A percentile compares a stretch with the other conserved stretches of the same genome.
These are phyloP conservation scores for Thamnophis elegans DNA, from an alignment of 2,797 vertebrate species.

Conservation along the genomic window DNA sequence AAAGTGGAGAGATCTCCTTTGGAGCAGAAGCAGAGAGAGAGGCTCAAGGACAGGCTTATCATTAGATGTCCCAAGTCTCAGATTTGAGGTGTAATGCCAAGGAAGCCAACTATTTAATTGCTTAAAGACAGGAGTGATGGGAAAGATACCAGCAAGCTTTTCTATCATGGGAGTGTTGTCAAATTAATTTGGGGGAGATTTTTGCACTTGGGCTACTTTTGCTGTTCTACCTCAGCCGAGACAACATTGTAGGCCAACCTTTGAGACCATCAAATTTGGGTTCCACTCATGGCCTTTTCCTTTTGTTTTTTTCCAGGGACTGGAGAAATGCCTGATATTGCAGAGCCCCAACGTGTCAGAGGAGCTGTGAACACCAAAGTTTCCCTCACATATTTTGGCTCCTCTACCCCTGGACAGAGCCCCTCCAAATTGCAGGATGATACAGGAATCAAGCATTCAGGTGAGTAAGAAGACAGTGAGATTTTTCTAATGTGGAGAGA, in stretches of 20 bases:
- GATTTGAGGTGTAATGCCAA: not conserved
- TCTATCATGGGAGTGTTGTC: not conserved
- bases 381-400: slow-evolving; percentile 44
- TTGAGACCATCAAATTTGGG: no score
- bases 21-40: not conserved
- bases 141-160: not conserved
- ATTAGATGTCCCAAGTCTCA: not conserved
- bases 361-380: slow-evolving; percentile 57
- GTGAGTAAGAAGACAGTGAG: slow-evolving; percentile 27
- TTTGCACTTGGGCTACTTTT: not conserved
- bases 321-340: slow-evolving; percentile 49
- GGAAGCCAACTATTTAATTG: not conserved
- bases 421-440: not conserved
- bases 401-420: slow-evolving; percentile 22
- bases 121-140: not conserved
- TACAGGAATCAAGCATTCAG: slow-evolving; percentile 34
- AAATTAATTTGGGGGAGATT: not conserved
- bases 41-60: not conserved
- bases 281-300: not conserved
- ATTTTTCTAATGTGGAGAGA: not conserved
- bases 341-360: slow-evolving; percentile 64
- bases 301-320: slow-evolving; percentile 55
- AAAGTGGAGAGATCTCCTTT: not conserved
- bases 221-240: not conserved
- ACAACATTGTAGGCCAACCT: not conserved